Evolutionary conservation across 2,888 invertebrate genomes (phyloP).

Genomic region (Dicroscelio sp.): DNA sequence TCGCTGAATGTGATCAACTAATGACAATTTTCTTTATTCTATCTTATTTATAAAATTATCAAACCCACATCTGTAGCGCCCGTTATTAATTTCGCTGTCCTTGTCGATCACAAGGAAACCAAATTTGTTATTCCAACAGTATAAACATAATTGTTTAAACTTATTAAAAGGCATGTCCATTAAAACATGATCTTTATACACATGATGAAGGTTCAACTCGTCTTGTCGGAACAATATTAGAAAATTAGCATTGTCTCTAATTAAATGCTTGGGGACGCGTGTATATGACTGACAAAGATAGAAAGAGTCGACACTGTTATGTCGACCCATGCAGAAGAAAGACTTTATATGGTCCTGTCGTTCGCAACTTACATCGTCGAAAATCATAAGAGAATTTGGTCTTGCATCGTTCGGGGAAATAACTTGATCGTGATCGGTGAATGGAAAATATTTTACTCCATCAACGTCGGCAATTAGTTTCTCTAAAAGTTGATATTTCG

Average conservation of each 20-base stretch:
- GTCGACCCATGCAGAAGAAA: slow-evolving; percentile 82
- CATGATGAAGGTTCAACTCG: slow-evolving; percentile 81
- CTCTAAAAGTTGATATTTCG: slow-evolving; percentile 86
- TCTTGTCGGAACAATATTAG: slow-evolving; percentile 82
- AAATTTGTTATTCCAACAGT: slow-evolving; percentile 49
- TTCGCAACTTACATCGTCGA: slow-evolving; percentile 87
- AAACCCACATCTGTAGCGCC: slow-evolving; percentile 32
- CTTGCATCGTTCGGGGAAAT: slow-evolving; percentile 21
- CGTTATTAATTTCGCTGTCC: slow-evolving; percentile 27
- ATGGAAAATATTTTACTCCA: slow-evolving; percentile 49
- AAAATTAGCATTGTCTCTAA: slow-evolving; percentile 82
- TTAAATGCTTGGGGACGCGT: slow-evolving; percentile 84
- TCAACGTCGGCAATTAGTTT: slow-evolving; percentile 70
- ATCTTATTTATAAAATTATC: slow-evolving; percentile 31
- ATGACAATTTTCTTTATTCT: neutral
- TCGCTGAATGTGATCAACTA: neutral
- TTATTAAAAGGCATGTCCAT: slow-evolving; percentile 81
- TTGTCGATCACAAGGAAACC: slow-evolving; percentile 37
- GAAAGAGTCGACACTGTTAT: slow-evolving; percentile 81
- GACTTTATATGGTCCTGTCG: slow-evolving; percentile 81
- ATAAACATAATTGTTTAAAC: slow-evolving; percentile 67
- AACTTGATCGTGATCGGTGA: slow-evolving; percentile 23
- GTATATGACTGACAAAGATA: slow-evolving; percentile 75
- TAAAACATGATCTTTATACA: no score
- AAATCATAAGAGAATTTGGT: slow-evolving; percentile 61